A percentile compares a stretch with the other conserved stretches of the same genome.
Evolutionary conservation across 2,888 invertebrate genomes (phyloP).

Genomic region (Doris montereyensis): DNA sequence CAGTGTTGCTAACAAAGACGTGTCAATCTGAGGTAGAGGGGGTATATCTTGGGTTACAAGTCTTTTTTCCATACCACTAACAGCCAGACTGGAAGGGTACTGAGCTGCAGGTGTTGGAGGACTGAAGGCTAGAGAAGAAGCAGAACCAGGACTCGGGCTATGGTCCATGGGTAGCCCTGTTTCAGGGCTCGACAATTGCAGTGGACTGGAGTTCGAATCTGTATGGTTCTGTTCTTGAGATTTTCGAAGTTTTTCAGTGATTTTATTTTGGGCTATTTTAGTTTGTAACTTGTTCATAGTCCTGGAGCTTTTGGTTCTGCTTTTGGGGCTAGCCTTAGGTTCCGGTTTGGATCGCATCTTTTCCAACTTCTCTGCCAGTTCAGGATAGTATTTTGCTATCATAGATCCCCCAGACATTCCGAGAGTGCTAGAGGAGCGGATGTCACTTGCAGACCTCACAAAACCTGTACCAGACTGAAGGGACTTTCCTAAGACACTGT

Average conservation of each 20-base stretch:
- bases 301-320: conserved; percentile 61
- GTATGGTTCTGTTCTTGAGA: conserved; percentile 46
- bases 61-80: background rate
- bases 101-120: background rate
- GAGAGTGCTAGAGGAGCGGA: conserved; percentile 9
- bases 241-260: conserved; percentile 69
- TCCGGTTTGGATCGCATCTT: conserved; percentile 62
- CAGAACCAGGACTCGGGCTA: conserved; percentile 28
- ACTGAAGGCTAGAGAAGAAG: conserved; percentile 10
- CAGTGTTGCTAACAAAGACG: conserved; percentile 37
- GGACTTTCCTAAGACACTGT: conserved; percentile 40
- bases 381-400: conserved; percentile 69
- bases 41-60: conserved; percentile 28
- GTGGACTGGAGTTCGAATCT: conserved; percentile 45
- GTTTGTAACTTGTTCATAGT: conserved; percentile 73
- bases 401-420: conserved; percentile 46
- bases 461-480: conserved; percentile 40
- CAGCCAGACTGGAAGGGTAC: background rate
- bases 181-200: conserved; percentile 45
- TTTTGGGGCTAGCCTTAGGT: conserved; percentile 44
- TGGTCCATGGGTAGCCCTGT: conserved; percentile 20
- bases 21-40: conserved; percentile 39
- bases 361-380: conserved; percentile 69
- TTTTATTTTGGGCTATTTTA: conserved; percentile 73
- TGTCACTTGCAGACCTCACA: conserved; percentile 39